Base-by-base conservation (phyloP, 1,140 invertebrate species). In the Drosophila lacertosa region DNA sequence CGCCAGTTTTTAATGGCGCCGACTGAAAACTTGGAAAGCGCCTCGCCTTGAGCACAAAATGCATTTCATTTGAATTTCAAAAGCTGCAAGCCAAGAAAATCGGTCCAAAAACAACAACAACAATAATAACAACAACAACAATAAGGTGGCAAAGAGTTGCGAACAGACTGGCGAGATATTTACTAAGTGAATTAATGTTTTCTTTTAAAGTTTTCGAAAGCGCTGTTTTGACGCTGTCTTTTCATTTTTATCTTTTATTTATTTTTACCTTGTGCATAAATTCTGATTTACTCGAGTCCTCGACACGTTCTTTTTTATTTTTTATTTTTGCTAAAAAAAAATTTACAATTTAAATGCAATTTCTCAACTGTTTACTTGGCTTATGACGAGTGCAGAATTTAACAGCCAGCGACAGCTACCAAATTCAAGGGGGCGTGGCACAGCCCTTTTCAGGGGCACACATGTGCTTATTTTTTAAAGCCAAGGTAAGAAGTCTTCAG, bases 301-400 rank as follows among this genome's bases (percentile, higher is more conserved):
- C n/a, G n/a, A n/a, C n/a, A n/a, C n/a, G n/a, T n/a, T n/a, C 74
- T 73, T 45, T 29, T 29, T 29, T 7, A 29, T 20, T 20, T 42
- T 22, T 42, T 42, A 20, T 4, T 42, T 20, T 20, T 69, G 33
- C 63, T 72, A 58, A 47, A 80, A 84, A 58, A 47, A 80, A 84
- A 83, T 83, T 83, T 83, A 76, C 81, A 83, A 83, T 83, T 86
- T 80, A 80, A 83, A 83, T 83, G 80, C 86, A 83, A 83, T 83
- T 80, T 83, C 67, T 83, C 81, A 80, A 76, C 67, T 80, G 83
- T 77, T 83, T 86, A 80, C 76, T 86, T 80, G 76, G 81, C 69
- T 73, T 86, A 86, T 80, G 81, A 86, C 76, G 70, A 83, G 60
- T 83, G 81, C 72, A 48, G 54, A 78, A 82, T 67, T 77, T 80